These are phyloP conservation scores for Ctenodactylus gundi DNA, from an alignment of 2,113 vertebrate genomes.

Conservation along the genomic window DNA sequence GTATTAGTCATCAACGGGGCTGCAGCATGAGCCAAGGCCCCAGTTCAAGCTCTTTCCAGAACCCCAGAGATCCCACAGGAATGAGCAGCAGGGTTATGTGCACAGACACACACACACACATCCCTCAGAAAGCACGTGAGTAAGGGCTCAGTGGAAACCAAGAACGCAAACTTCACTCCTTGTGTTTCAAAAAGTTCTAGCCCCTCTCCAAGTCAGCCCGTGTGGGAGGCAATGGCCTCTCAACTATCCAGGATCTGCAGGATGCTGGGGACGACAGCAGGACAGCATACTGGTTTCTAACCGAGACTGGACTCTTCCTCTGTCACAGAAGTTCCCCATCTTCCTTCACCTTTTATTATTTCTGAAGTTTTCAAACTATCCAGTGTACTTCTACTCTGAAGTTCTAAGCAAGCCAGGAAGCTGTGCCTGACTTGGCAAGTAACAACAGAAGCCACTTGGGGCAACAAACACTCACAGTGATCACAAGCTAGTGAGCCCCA, in stretches of 20 bases:
- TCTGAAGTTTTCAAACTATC: background rate
- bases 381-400: background rate
- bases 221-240: rapidly evolving
- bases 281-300: background rate
- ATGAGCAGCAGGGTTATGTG: background rate
- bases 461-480: background rate
- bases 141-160: rapidly evolving
- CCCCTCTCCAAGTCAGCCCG: background rate
- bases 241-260: rapidly evolving
- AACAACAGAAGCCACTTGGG: too few relatives aligned
- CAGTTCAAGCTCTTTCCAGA: background rate
- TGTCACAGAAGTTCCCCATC: background rate
- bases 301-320: background rate
- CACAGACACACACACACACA: too few relatives aligned
- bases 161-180: background rate
- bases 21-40: background rate
- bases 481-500: background rate
- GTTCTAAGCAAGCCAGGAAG: background rate
- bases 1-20: background rate
- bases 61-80: background rate
- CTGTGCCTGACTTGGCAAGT: background rate
- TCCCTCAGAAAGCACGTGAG: background rate
- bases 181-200: background rate
- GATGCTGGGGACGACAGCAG: background rate
- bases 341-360: too few relatives aligned